Conservation (phyloP, 2,888 invertebrate species). For the Mythimna impura region DNA sequence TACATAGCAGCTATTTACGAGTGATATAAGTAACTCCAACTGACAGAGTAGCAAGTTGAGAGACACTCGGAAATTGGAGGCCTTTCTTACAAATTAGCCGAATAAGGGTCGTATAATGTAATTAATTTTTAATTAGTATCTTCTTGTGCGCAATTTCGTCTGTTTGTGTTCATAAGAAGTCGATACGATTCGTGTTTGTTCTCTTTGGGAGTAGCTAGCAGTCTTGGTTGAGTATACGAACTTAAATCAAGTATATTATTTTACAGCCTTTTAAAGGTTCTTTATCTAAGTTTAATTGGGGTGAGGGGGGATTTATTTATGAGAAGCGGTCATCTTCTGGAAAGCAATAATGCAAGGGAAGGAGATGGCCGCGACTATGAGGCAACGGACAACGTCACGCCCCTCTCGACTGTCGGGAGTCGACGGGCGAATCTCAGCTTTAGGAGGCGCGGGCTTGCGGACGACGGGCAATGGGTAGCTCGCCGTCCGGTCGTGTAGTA, state of each 20-base stretch:
- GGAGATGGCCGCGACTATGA: too few relatives aligned
- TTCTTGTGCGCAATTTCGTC: constrained; percentile 10
- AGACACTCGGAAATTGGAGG: constrained; percentile 12
- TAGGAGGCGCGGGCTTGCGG: too few relatives aligned
- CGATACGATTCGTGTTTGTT: constrained; percentile 1
- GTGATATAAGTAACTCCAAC: constrained; percentile 1
- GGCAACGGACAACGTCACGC: too few relatives aligned
- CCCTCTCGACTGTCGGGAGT: too few relatives aligned
- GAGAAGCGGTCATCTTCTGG: too few relatives aligned
- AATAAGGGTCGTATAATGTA: constrained; percentile 4
- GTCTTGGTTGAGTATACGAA: background rate
- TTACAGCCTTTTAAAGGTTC: background rate
- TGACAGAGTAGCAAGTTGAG: background rate
- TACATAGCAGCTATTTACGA: constrained; percentile 4
- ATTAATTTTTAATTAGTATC: constrained; percentile 40
- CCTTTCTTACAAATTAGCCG: background rate
- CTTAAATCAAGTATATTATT: background rate
- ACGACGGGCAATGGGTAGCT: too few relatives aligned
- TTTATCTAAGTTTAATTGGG: background rate
- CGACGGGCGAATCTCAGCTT: too few relatives aligned
- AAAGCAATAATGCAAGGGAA: too few relatives aligned
- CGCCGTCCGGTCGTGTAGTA: too few relatives aligned
- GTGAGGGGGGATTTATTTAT: too few relatives aligned
- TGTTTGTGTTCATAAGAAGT: constrained; percentile 16
- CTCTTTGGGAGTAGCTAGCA: background rate